phyloP scores from a whole-genome alignment of 1,140 invertebrate species.

The Chionoecetes opilio region DNA sequence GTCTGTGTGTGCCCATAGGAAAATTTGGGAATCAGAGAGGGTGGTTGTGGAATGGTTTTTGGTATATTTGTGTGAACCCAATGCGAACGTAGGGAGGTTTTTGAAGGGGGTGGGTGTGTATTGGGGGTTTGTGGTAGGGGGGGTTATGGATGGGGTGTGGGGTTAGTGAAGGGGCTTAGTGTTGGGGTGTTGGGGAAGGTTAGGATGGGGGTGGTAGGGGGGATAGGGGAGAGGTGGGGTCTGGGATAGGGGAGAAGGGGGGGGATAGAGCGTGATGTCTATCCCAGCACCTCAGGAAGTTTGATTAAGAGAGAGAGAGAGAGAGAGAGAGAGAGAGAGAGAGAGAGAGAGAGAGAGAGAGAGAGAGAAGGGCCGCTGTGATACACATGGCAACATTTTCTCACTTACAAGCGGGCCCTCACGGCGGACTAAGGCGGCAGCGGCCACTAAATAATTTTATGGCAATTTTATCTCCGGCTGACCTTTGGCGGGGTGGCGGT shows the following conservation, averaged over 20 bases:
- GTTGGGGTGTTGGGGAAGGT: background rate
- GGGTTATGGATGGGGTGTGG: background rate
- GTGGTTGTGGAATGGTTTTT: constrained; percentile 67
- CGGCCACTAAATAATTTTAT: constrained; percentile 29
- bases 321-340: constrained; percentile 20
- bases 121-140: background rate
- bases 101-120: background rate
- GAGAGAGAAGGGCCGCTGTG: background rate
- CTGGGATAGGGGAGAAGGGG: background rate
- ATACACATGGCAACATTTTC: constrained; percentile 55
- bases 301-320: background rate
- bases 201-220: background rate
- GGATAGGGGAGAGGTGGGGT: background rate
- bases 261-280: no score
- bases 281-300: background rate
- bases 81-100: background rate
- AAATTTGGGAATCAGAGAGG: constrained; percentile 74
- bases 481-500: constrained; percentile 1
- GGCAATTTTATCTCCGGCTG: constrained; percentile 39
- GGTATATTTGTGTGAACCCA: constrained; percentile 57
- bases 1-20: constrained; percentile 65
- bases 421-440: background rate
- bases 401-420: constrained; percentile 8
- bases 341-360: background rate
- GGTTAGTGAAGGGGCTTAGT: background rate